Evolutionary conservation across 2,888 invertebrate genomes (phyloP).

Genomic region (Drosophila borealis): DNA sequence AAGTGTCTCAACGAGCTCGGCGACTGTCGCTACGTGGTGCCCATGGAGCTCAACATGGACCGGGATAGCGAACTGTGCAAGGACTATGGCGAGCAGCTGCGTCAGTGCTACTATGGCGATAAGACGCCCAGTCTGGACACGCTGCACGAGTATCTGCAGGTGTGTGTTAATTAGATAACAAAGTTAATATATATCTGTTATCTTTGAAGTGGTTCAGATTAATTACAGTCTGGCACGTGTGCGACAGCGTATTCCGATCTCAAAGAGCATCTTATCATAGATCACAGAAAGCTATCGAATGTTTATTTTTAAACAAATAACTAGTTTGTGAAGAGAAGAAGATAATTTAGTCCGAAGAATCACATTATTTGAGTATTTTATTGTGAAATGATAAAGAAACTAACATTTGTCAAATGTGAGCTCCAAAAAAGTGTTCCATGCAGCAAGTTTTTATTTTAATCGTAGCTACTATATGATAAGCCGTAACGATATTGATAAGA

Average conservation of each 20-base stretch:
- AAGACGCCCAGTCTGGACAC: slow-evolving; percentile 83
- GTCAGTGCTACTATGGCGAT: slow-evolving; percentile 80
- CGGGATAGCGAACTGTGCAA: slow-evolving; percentile 79
- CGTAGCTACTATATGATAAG: no score
- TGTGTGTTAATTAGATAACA: slow-evolving; percentile 35
- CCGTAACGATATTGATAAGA: no score
- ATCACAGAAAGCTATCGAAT: no score
- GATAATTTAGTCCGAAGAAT: no score
- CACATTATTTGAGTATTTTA: no score
- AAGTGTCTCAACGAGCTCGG: slow-evolving; percentile 82
- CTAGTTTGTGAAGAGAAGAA: no score
- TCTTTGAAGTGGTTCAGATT: neutral
- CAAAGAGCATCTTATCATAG: neutral
- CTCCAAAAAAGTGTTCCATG: no score
- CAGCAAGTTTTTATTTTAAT: no score
- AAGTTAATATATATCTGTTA: neutral
- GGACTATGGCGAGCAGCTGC: slow-evolving; percentile 81
- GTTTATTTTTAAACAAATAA: no score
- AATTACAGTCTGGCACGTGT: neutral
- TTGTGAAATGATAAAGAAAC: no score
- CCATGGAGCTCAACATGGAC: slow-evolving; percentile 82
- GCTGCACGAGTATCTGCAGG: slow-evolving; percentile 83
- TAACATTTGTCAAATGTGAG: no score
- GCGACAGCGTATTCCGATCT: neutral
- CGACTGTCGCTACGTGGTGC: slow-evolving; percentile 82